Conservation (phyloP, 2,888 invertebrate species). For the Choreutis nemorana region DNA sequence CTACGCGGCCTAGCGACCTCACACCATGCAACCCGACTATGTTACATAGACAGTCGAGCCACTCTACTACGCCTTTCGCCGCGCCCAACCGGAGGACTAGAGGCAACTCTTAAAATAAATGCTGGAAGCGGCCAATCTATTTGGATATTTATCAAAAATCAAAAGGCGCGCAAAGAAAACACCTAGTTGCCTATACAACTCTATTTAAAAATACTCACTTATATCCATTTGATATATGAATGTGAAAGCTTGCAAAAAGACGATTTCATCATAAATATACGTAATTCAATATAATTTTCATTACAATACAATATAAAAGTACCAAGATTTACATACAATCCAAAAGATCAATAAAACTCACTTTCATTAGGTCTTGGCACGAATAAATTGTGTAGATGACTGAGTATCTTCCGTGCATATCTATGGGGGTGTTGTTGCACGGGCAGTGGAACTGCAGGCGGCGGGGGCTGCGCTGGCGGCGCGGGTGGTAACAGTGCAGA, state of each 20-base stretch:
- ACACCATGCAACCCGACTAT: no score
- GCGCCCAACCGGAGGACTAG: no score
- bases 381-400: conserved; percentile 94
- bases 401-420: conserved; percentile 89
- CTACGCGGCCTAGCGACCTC: neutral
- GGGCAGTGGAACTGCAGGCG: conserved; percentile 88
- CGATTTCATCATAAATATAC: conserved; percentile 11
- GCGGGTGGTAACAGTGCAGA: conserved; percentile 86
- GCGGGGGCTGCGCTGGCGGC: conserved; percentile 83
- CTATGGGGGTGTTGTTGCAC: conserved; percentile 88
- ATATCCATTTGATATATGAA: conserved; percentile 88
- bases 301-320: neutral
- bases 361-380: conserved; percentile 93
- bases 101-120: no score
- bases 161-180: no score
- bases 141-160: no score
- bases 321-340: neutral
- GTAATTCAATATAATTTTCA: conserved; percentile 9
- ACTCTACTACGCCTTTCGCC: no score
- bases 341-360: conserved; percentile 44
- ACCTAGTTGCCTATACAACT: no score
- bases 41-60: no score
- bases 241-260: conserved; percentile 83
- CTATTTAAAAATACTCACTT: no score
- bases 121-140: no score